These are phyloP conservation scores for Trichogramma dendrolimi DNA, from an alignment of 2,888 invertebrate genomes.

Conservation along the genomic window DNA sequence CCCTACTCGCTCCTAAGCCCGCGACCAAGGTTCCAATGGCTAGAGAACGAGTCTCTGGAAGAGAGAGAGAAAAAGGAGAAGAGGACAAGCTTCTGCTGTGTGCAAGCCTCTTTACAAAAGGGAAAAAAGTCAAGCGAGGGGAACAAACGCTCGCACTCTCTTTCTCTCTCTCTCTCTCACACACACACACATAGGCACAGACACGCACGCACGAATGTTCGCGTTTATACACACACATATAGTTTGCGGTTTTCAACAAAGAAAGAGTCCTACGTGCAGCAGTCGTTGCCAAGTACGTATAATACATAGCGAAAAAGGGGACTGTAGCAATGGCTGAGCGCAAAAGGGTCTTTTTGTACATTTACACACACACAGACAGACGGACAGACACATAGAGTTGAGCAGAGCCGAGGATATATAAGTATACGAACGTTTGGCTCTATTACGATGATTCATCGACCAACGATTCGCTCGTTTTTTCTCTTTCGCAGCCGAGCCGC, in stretches of 20 bases:
- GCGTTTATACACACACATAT: too few species aligned
- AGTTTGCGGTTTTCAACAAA: too few species aligned
- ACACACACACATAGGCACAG: conserved; percentile 5
- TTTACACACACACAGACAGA: not conserved
- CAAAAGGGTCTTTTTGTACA: too few species aligned
- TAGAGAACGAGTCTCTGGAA: conserved; percentile 1
- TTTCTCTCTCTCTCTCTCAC: conserved; percentile 5
- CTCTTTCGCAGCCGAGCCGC: too few species aligned
- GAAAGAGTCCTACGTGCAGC: too few species aligned
- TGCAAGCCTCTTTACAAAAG: conserved; percentile 9
- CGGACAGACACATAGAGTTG: not conserved
- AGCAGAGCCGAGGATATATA: too few species aligned
- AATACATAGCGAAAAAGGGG: too few species aligned
- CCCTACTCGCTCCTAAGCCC: conserved; percentile 31
- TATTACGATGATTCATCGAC: too few species aligned
- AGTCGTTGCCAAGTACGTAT: too few species aligned
- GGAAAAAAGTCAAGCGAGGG: conserved; percentile 14
- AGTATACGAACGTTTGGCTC: too few species aligned
- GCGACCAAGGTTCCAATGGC: not conserved
- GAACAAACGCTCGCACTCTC: conserved; percentile 23
- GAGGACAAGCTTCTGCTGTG: not conserved
- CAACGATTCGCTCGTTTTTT: too few species aligned
- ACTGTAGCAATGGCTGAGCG: too few species aligned
- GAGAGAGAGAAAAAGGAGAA: conserved; percentile 6
- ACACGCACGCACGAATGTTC: conserved; percentile 5